Evolutionary conservation across 2,113 vertebrate genomes (phyloP).

Genomic region (Carassius gibelio): DNA sequence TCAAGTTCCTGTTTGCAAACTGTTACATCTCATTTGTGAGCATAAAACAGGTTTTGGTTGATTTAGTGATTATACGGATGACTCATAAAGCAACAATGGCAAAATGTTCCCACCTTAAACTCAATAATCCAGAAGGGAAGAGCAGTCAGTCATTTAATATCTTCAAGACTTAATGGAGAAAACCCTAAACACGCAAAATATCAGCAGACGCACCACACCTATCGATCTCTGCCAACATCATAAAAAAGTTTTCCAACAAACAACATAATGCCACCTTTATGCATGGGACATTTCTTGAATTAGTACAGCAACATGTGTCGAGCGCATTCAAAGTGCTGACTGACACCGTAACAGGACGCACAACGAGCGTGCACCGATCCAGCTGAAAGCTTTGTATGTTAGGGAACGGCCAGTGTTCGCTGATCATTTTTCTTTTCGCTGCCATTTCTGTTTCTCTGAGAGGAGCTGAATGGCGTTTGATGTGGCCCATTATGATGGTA

Average conservation of each 20-base stretch:
- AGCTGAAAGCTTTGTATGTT: slow-evolving; percentile 60
- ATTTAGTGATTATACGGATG: slow-evolving; percentile 73
- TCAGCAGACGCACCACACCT: not conserved
- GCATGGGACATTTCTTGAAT: not conserved
- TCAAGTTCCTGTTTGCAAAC: slow-evolving; percentile 75
- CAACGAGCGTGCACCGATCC: not conserved
- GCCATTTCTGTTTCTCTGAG: slow-evolving; percentile 71
- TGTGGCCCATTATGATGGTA: slow-evolving; percentile 74
- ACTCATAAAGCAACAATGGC: slow-evolving; percentile 74
- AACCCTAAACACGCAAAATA: slow-evolving; percentile 33
- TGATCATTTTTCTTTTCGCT: slow-evolving; percentile 47
- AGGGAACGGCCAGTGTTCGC: slow-evolving; percentile 2
- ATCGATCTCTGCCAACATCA: slow-evolving; percentile 2
- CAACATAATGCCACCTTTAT: slow-evolving; percentile 5
- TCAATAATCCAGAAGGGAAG: slow-evolving; percentile 60
- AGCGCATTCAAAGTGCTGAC: not conserved
- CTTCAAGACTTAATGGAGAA: not conserved
- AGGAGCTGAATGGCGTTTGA: slow-evolving; percentile 76
- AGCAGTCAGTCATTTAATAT: slow-evolving; percentile 48
- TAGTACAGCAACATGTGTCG: slow-evolving; percentile 23
- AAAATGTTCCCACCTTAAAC: slow-evolving; percentile 67
- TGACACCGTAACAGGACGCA: not conserved
- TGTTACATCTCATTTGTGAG: slow-evolving; percentile 71
- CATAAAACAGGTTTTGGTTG: slow-evolving; percentile 81
- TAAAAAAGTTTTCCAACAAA: slow-evolving; percentile 22